A percentile compares a stretch with the other conserved stretches of the same genome.
phyloP scores from a whole-genome alignment of 2,797 vertebrate species.

The Crenichthys baileyi region DNA sequence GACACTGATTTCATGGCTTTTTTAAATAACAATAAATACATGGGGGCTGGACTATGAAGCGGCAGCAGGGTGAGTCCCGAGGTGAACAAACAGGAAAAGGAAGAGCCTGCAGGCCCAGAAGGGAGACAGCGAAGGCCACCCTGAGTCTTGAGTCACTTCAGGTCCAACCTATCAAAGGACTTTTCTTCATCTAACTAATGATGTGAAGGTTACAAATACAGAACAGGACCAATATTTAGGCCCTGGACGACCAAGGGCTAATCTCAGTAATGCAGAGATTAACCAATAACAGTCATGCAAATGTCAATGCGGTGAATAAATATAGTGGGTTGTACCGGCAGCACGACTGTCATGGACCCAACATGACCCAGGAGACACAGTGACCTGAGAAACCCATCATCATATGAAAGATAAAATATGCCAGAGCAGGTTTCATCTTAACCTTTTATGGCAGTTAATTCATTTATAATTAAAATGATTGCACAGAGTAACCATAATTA shows the following conservation, averaged over 20 bases:
- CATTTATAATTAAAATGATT: neutral
- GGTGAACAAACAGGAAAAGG: conserved; percentile 22
- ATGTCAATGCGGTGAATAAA: conserved; percentile 43
- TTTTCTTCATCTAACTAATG: conserved; percentile 75
- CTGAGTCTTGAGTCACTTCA: conserved; percentile 59
- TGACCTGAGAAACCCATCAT: conserved; percentile 21
- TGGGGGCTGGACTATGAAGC: neutral
- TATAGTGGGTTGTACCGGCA: conserved; percentile 31
- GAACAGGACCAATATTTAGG: conserved; percentile 20
- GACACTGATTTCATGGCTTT: neutral
- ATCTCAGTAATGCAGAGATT: conserved; percentile 41
- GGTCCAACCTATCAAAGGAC: conserved; percentile 66
- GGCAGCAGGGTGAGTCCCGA: conserved; percentile 16
- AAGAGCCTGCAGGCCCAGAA: conserved; percentile 46
- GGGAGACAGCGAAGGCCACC: conserved; percentile 30
- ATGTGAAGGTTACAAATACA: conserved; percentile 43
- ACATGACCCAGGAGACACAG: conserved; percentile 21
- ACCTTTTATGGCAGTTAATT: neutral
- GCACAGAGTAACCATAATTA: neutral
- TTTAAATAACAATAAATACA: neutral
- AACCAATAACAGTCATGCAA: conserved; percentile 45
- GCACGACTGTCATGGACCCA: conserved; percentile 15
- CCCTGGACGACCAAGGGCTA: conserved; percentile 32
- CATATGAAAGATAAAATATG: neutral
- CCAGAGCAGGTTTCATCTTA: neutral